Base-by-base conservation (phyloP, 2,113 vertebrate species). In the Lycaon pictus region DNA sequence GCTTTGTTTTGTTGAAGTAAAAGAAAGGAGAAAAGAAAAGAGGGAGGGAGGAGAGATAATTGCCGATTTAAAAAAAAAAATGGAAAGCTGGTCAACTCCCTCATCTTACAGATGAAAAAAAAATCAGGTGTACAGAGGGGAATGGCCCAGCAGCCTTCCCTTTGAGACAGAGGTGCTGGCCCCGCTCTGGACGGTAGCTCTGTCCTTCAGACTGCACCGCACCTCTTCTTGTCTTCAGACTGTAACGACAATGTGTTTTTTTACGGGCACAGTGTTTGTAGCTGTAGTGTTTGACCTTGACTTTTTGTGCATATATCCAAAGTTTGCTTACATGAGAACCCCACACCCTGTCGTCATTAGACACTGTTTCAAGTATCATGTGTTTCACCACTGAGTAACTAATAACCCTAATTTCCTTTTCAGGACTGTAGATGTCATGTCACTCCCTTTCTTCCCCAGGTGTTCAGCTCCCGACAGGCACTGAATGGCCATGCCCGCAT, bases 381-480 rank as follows among this genome's bases (percentile, higher is more conserved):
- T 91, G 90, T 94, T 88, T 93, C 88, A 72, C 93, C 83, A n/a
- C 4, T 82, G 43, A 95, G 96, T 97, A 72, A 98, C 97, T 97
- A 98, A 98, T 65, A 97, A 93, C 90, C 96, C 94, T 97, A 86
- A 95, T 98, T 98, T 98, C 97, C 97, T 98, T 98, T 98, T 98
- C 97, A 96, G 97, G 97, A 98, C 96, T 98, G 94, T 98, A 98
- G 96, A 84, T 97, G 97, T 97, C 96, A 97, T 95, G 72, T 91
- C 72, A n/a, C 83, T 97, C 27, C 56, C 95, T 97, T 88, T 97
- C 96, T 97, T 95, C 77, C 48, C 55, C 98, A 99, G 99, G 98
- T 98, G 97, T 99, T 99, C 98, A 99, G 99, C 97, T 99, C 98
- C 97, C 98, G 99, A 19, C 99, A 99, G 95, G 99, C 99, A 0